Evolutionary conservation across 1,140 invertebrate species (phyloP).

Genomic region (Sinella curviseta): DNA sequence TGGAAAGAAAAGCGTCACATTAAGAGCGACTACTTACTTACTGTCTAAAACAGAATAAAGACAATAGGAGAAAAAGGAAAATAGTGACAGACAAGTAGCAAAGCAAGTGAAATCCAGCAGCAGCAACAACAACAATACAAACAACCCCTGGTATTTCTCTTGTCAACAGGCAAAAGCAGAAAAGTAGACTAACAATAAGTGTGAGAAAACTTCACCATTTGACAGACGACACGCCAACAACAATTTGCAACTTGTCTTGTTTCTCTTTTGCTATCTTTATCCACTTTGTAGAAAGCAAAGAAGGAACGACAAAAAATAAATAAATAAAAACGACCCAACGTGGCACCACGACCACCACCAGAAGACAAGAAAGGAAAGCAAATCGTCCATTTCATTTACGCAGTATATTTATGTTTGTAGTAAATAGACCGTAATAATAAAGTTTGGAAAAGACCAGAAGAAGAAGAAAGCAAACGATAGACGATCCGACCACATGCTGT

Average conservation of each 20-base stretch:
- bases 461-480: neutral
- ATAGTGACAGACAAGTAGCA: too few species aligned
- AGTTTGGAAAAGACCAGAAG: neutral
- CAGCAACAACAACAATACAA: neutral
- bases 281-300: neutral
- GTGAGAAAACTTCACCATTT: constrained; percentile 17
- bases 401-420: neutral
- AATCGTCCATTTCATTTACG: constrained; percentile 17
- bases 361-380: neutral
- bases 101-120: too few species aligned
- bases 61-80: too few species aligned
- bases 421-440: constrained; percentile 11
- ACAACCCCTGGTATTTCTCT: neutral
- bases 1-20: constrained; percentile 10
- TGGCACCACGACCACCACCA: neutral
- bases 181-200: neutral
- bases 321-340: neutral
- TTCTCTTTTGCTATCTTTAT: constrained; percentile 25
- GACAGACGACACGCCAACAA: constrained; percentile 13
- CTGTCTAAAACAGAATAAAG: too few species aligned
- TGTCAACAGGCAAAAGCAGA: constrained; percentile 1
- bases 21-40: constrained; percentile 2
- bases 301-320: neutral
- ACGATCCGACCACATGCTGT: constrained; percentile 13
- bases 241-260: constrained; percentile 25